Base-by-base conservation (phyloP, 92 coral and sea anemone species). In the Phymanthus crucifer region DNA sequence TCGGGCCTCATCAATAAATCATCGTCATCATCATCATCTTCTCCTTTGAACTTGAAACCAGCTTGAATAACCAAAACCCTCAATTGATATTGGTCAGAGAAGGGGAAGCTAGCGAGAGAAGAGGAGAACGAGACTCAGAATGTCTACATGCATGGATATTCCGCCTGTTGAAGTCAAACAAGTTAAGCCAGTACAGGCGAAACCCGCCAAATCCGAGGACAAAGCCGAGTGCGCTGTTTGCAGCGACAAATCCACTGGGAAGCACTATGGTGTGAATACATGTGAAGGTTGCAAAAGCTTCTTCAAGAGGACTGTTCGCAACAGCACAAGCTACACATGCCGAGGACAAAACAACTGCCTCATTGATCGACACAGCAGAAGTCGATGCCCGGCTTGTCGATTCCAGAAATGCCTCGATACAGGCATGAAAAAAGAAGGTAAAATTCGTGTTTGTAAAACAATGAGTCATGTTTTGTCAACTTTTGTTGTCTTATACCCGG, bases 371-470 rank as follows among this genome's bases (percentile, higher is more conserved):
- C 90, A 88, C 57, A 93, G 86, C 45, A 84, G 97, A 72, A 93
- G 97, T 70, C 97, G 97, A 0, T 93, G 97, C 37, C 97, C 97
- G 3, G 91, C 97, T 6, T 93, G 97, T 56, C 77, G 97, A 33
- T 93, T 93, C 80, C 92, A 85, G 73, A 93, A 93, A 77, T 93
- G 97, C 43, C 82, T 93, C 23, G 89, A 77, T 47, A 93, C 92
- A 0, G 97, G 97, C 56, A 93, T 93, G 97, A 93, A 93, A 46
- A 93, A 87, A 61, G 97, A 93, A 85, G 97, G 97, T 93, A 85
- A 54, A 54, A 14, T 2, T 29, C 71, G 2, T 61, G 33, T 61
- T 61, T 61, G 26, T 3, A 61, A 61, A 61, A 61, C 68, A 61
- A 61, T 27, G 0, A 2, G 36, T 13, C 6, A 24, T 77, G 81